A percentile compares a stretch with the other conserved stretches of the same genome.
Evolutionary conservation across 2,888 invertebrate genomes (phyloP).

Genomic region (Drosophila flavopinicola): DNA sequence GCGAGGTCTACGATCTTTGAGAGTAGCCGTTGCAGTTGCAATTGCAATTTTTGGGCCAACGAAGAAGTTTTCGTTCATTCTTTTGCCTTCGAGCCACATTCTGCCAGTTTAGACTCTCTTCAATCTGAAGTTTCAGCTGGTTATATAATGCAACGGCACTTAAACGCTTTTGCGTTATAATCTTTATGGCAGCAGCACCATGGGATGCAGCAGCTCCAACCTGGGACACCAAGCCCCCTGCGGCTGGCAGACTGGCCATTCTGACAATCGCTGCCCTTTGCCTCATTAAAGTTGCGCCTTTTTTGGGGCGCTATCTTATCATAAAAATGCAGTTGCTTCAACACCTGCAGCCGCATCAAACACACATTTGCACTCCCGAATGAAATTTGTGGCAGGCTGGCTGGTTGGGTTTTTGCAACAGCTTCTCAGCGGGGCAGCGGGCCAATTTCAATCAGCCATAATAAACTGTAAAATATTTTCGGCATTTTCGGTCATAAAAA

Average conservation of each 20-base stretch:
- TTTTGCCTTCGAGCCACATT: no score
- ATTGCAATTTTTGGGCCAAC: no score
- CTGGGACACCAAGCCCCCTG: conserved; percentile 9
- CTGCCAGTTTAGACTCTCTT: conserved; percentile 33
- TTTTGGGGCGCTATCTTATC: conserved; percentile 74
- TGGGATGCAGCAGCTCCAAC: conserved; percentile 24
- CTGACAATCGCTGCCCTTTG: conserved; percentile 41
- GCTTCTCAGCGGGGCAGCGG: conserved; percentile 42
- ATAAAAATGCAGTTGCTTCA: conserved; percentile 77
- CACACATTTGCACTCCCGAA: conserved; percentile 73
- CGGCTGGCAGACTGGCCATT: conserved; percentile 2
- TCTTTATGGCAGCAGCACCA: conserved; percentile 59
- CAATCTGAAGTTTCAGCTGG: conserved; percentile 37
- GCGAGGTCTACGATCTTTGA: conserved; percentile 1
- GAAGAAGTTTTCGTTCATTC: no score
- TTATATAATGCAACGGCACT: conserved; percentile 63
- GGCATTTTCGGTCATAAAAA: conserved; percentile 36
- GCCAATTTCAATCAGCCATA: conserved; percentile 75
- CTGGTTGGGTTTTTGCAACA: no score
- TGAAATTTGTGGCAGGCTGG: conserved; percentile 31
- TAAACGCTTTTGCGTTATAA: conserved; percentile 58
- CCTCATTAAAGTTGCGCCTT: conserved; percentile 70
- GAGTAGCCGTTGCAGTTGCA: no score
- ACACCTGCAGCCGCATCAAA: conserved; percentile 72
- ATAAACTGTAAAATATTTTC: conserved; percentile 69